phyloP scores from a whole-genome alignment of 2,888 invertebrate genomes.

The Halocaridina rubra region DNA sequence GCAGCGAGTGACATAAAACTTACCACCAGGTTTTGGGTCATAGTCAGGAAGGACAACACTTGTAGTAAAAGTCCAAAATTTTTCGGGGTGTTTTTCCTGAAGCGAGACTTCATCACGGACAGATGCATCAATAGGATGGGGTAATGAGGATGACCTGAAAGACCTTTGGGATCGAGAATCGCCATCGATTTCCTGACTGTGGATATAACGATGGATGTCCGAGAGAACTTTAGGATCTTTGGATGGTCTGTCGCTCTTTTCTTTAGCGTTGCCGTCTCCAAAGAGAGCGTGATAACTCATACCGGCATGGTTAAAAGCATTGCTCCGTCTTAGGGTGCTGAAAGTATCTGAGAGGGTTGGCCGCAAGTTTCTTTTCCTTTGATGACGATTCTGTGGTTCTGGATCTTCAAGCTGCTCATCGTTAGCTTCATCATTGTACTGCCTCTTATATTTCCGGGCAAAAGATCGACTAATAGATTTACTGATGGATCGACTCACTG shows the following conservation, averaged over 20 bases:
- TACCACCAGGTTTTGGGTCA: slow-evolving; percentile 11
- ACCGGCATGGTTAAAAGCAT: background rate
- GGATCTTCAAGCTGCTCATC: background rate
- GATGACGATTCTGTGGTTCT: background rate
- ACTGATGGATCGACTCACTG: slow-evolving; percentile 20
- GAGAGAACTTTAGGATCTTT: background rate
- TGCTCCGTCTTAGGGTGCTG: slow-evolving; percentile 26
- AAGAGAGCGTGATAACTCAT: slow-evolving; percentile 10
- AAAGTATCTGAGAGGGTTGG: slow-evolving; percentile 16
- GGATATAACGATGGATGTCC: slow-evolving; percentile 30
- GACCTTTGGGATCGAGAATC: slow-evolving; percentile 22
- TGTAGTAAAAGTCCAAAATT: slow-evolving; percentile 59
- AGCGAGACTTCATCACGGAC: slow-evolving; percentile 19
- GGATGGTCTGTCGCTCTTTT: background rate
- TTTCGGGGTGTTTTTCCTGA: slow-evolving; percentile 24
- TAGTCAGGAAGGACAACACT: slow-evolving; percentile 49
- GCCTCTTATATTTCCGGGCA: slow-evolving; percentile 12
- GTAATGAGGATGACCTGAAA: slow-evolving; percentile 30
- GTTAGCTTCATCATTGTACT: slow-evolving; percentile 25
- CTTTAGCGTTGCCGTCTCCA: background rate
- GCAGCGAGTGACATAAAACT: too few species aligned
- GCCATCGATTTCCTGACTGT: background rate
- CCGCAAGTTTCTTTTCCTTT: background rate
- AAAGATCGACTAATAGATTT: slow-evolving; percentile 21
- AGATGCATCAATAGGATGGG: slow-evolving; percentile 26